A percentile compares a stretch with the other conserved stretches of the same genome.
phyloP scores from a whole-genome alignment of 2,113 vertebrate genomes.

The Cercopithecus mona region DNA sequence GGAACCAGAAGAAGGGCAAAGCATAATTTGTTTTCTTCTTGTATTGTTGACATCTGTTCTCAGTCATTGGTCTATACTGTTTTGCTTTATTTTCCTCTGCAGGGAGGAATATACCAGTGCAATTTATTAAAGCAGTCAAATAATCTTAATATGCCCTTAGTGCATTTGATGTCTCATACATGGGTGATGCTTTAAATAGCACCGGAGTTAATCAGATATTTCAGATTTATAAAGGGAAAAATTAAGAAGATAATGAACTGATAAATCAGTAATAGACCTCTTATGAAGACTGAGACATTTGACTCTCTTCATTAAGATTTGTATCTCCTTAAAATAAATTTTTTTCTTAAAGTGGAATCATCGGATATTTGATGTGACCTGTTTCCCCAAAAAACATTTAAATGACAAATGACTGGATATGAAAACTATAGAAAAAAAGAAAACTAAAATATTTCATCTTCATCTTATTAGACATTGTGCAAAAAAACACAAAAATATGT shows the following conservation, averaged over 20 bases:
- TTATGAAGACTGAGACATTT: constrained; percentile 82
- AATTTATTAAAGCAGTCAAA: constrained; percentile 67
- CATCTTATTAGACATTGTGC: constrained; percentile 29
- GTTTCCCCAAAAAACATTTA: constrained; percentile 76
- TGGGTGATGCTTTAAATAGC: constrained; percentile 80
- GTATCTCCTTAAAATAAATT: constrained; percentile 81
- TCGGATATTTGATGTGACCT: constrained; percentile 74
- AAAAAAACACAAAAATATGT: not conserved
- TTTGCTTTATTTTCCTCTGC: not conserved
- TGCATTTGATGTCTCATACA: constrained; percentile 78
- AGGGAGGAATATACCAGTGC: constrained; percentile 18
- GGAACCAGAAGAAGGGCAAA: constrained; percentile 22
- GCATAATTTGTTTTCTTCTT: not conserved
- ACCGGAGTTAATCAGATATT: constrained; percentile 84
- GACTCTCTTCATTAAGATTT: constrained; percentile 85
- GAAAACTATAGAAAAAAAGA: constrained; percentile 61
- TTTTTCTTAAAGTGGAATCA: constrained; percentile 79
- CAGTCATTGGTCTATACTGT: not conserved
- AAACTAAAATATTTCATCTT: constrained; percentile 65
- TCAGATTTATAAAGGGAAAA: constrained; percentile 83
- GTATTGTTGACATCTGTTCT: not conserved
- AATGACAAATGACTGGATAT: constrained; percentile 73
- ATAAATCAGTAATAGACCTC: constrained; percentile 85
- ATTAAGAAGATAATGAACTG: constrained; percentile 87
- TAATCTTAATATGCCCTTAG: constrained; percentile 70